Base-by-base conservation (phyloP, 2,797 vertebrate species). In the Lindbergichthys nudifrons region DNA sequence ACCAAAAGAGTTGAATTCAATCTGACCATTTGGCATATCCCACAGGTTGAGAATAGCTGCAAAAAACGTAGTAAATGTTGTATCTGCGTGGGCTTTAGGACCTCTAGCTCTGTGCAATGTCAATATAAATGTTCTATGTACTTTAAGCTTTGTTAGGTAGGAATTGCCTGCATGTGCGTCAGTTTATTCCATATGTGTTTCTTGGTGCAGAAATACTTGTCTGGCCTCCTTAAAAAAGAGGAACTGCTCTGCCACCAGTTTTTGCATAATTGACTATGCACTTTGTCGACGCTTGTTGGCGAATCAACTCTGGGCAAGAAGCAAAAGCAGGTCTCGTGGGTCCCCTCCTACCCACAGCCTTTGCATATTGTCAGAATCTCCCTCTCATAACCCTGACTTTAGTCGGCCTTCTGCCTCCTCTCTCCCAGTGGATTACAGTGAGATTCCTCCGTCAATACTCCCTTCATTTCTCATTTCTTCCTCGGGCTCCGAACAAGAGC, bases 401-500 rank as follows among this genome's bases (percentile, higher is more conserved):
- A 83, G 68, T 59, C 21, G 1, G 62, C 47, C 36, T 52, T 23
- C 57, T 65, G 51, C 53, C 65, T 64, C 26, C 70, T 75, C 36
- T 13, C 63, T 67, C 53, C 65, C 61, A 14, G 72, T 70, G 84
- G 77, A 87, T 89, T 86, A 88, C 48, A 67, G 39, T 70, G 71
- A 77, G 51, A 77, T 67, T 77, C 68, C 19, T 79, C 65, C 13
- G 70, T 87, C 83, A 79, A 83, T 88, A 85, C 61, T 66, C 39
- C 53, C 82, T 63, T 80, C 61, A 70, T 73, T 82, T 79, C 58
- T 80, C 61, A 70, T 73, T 82, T 79, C 58, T 77, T 76, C 70
- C 54, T 47, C 43, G 30, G 23, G 64, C 60, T 83, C 70, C 50
- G 72, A 86, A 72, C 65, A 13, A 73, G 70, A 76, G 68, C 53